phyloP scores from a whole-genome alignment of 1,140 invertebrate species.

The Apis florea region DNA sequence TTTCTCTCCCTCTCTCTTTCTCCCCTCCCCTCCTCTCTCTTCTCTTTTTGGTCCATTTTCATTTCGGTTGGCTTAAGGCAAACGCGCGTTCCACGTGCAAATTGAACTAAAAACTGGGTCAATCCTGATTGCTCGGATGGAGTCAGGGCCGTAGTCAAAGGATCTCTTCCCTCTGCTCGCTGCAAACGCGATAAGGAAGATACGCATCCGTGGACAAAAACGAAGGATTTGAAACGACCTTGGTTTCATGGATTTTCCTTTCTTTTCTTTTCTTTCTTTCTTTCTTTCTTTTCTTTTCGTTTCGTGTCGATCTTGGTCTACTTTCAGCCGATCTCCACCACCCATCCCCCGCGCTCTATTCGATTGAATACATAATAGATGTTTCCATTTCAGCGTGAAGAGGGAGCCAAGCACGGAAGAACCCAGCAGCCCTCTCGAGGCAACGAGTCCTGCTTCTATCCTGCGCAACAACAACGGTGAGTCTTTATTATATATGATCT shows the following conservation, averaged over 20 bases:
- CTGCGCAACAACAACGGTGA: conserved; percentile 80
- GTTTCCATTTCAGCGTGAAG: conserved; percentile 81
- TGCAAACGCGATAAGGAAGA: conserved; percentile 36
- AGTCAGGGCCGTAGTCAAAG: conserved; percentile 63
- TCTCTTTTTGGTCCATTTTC: conserved; percentile 44
- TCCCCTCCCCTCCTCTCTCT: conserved; percentile 32
- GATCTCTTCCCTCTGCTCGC: conserved; percentile 28
- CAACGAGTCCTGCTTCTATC: conserved; percentile 80
- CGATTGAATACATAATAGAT: conserved; percentile 72
- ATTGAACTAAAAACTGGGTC: conserved; percentile 67
- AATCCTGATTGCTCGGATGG: conserved; percentile 62
- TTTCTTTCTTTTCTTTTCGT: not conserved
- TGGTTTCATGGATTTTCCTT: conserved; percentile 15
- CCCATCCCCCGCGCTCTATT: not conserved
- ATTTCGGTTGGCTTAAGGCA: conserved; percentile 64
- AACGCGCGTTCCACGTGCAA: conserved; percentile 57
- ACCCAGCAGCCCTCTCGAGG: conserved; percentile 81
- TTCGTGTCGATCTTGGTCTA: conserved; percentile 57
- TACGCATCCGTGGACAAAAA: conserved; percentile 35
- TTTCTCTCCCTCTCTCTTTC: too few relatives aligned
- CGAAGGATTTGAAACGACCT: conserved; percentile 8
- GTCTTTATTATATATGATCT: conserved; percentile 59
- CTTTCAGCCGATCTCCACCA: conserved; percentile 29
- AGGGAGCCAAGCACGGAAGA: conserved; percentile 80
- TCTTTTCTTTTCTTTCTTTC: not conserved